Base-by-base conservation (phyloP, 2,113 vertebrate species). In the Terrapene triunguis region DNA sequence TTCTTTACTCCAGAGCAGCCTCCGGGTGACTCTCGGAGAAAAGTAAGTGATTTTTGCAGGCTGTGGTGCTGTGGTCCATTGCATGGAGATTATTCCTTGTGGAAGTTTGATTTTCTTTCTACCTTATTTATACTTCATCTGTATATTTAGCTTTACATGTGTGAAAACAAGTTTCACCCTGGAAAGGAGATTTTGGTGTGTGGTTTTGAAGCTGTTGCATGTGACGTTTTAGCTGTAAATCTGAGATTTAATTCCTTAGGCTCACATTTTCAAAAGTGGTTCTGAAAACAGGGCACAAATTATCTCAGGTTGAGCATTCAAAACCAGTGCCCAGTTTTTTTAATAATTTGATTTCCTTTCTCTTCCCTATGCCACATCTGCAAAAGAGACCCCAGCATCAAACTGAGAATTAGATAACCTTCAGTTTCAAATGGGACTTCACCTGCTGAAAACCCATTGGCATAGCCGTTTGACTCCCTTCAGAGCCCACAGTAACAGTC, bases 1-100 rank as follows among this genome's bases (percentile, higher is more conserved):
- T 99, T 99, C 98, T 99, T 99, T 99, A 98, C 98, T 98, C 98
- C 98, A 99, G 99, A 99, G 98, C 99, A 99, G 99, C 99, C 99
- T 99, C 99, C 97, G 99, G 99, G 99, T 99, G 98, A 99, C 98
- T 98, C 99, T 98, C 99, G 98, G 98, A 99, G 99, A 99, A 99
- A 99, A 99, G 99, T 99, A 99, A 99, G 99, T 99, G 99, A 95
- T 96, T 98, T 97, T 93, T 96, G 96, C 93, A 97, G 97, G 97
- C 88, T 95, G 90, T 98, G 95, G 98, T 98, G 97, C 97, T 98
- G 86, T 98, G 98, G 98, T 98, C 98, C 97, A 97, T 98, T 99
- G 99, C 99, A 99, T 99, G 99, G 94, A 96, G 92, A 88, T 92
- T 88, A 93, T 90, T 96, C 96, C 94, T 97, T 95, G 95, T 98